These are phyloP conservation scores for Drepanosiphum platanoidis DNA, from an alignment of 2,888 invertebrate genomes.

Conservation along the genomic window DNA sequence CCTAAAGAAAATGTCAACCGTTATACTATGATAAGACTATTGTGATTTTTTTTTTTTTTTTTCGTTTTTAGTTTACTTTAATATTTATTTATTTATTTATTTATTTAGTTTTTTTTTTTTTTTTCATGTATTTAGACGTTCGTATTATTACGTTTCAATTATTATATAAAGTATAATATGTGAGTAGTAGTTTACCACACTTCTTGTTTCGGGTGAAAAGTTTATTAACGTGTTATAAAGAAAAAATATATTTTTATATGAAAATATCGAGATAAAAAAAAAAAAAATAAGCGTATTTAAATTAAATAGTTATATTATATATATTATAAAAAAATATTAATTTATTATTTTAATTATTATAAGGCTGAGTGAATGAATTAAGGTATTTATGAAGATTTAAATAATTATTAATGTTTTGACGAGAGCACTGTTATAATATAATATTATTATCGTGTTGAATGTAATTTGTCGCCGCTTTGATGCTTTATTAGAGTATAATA, in stretches of 20 bases:
- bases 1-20: conserved; percentile 26
- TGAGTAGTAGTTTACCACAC: conserved; percentile 3
- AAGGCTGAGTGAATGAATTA: conserved; percentile 52
- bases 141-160: background rate
- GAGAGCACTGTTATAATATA: background rate
- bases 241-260: conserved; percentile 28
- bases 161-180: background rate
- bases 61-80: background rate
- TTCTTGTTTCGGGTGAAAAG: conserved; percentile 29
- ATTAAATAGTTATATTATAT: conserved; percentile 2
- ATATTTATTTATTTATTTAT: background rate
- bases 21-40: conserved; percentile 33
- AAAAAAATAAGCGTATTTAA: background rate
- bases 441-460: background rate
- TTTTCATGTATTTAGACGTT: background rate
- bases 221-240: conserved; percentile 21
- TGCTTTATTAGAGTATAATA: conserved; percentile 23
- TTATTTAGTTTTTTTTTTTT: background rate
- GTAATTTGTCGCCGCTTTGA: background rate
- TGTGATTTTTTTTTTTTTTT: conserved; percentile 52
- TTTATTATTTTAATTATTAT: conserved; percentile 22
- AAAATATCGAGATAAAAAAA: conserved; percentile 3
- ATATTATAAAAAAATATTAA: background rate
- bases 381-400: conserved; percentile 15
- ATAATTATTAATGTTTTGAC: background rate